A percentile compares a stretch with the other conserved stretches of the same genome.
Conservation (phyloP, 2,797 vertebrate genomes). For the Loriculus beryllinus region DNA sequence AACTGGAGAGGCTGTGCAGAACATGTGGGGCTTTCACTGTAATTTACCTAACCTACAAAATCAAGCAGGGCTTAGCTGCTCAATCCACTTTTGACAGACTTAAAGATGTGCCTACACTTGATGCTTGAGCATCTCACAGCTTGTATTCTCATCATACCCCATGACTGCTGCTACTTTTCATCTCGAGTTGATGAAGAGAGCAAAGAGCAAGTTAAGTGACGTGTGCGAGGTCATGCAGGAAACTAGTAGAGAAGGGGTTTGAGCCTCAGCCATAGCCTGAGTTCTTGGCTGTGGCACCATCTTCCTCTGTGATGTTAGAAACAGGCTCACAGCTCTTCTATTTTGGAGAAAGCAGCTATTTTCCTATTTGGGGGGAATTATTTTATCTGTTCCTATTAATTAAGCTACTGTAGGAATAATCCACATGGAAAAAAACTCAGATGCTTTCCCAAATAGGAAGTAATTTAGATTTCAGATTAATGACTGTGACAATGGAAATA, state of each 20-base stretch:
- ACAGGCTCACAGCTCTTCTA: not conserved
- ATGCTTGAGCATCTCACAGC: not conserved
- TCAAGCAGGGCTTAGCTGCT: not conserved
- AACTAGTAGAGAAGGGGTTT: not conserved
- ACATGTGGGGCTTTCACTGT: not conserved
- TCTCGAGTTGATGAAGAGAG: not conserved
- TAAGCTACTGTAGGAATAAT: slow-evolving; percentile 29
- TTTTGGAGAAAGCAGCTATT: not conserved
- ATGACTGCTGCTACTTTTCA: not conserved
- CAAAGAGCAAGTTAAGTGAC: not conserved
- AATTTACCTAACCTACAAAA: not conserved
- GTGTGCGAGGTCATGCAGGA: not conserved
- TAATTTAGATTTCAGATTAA: slow-evolving; percentile 67
- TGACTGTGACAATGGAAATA: slow-evolving; percentile 46
- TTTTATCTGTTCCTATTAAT: not conserved
- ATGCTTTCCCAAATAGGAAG: slow-evolving; percentile 56
- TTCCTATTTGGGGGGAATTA: not conserved
- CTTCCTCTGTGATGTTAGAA: not conserved
- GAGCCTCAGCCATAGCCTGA: not conserved
- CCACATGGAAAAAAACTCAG: not conserved
- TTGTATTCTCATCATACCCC: not conserved
- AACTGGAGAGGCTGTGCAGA: not conserved
- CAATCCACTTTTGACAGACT: not conserved
- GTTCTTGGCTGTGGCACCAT: not conserved
- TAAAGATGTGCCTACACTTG: not conserved